Base-by-base conservation (phyloP, 92 coral and sea anemone species). In the Blastomussa wellsi region DNA sequence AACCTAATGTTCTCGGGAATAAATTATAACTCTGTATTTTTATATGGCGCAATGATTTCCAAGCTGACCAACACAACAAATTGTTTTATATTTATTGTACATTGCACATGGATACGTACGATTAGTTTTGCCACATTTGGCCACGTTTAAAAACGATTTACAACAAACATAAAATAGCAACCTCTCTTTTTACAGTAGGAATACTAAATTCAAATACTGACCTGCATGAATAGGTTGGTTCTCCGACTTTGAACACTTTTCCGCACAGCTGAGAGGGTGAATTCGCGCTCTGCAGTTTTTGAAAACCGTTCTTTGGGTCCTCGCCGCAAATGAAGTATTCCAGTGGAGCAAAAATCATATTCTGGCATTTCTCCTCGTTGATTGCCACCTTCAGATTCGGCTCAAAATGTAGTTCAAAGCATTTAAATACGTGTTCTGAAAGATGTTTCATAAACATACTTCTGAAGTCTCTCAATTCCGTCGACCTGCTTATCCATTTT, bases 151-250 rank as follows among this genome's bases (percentile, higher is more conserved):
- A 15, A 70, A 70, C 26, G 26, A 36, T 70, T 70, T 2, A 35
- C 26, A 28, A 70, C 16, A 0, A 38, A 12, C 41, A 70, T 19
- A 36, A 14, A 67, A 67, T 16, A 13, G 38, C 19, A 13, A 10
- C 14, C 31, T 67, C 24, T 1, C 19, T 69, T 8, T 35, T 70
- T 36, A 16, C 10, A 13, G 8, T 62, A 26, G 35, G 51, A 35
- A 33, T 1, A 24, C 16, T 8, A 49, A 31, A 75, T 47, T 15
- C 9, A 10, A 19, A 32, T 13, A 67, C 88, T 31, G 64, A 96
- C 99, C 99, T 96, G 94, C 99, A 96, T 0, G 98, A 94, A 71
- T 95, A 96, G 38, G 99, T 96, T 24, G 99, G 99, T 65, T 96
- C 99, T 1, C 98, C 96, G 79, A 73, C 89, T 83, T 94, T 96